These are phyloP conservation scores for Arrhopalites spinosus DNA, from an alignment of 2,888 invertebrate genomes.

Conservation along the genomic window DNA sequence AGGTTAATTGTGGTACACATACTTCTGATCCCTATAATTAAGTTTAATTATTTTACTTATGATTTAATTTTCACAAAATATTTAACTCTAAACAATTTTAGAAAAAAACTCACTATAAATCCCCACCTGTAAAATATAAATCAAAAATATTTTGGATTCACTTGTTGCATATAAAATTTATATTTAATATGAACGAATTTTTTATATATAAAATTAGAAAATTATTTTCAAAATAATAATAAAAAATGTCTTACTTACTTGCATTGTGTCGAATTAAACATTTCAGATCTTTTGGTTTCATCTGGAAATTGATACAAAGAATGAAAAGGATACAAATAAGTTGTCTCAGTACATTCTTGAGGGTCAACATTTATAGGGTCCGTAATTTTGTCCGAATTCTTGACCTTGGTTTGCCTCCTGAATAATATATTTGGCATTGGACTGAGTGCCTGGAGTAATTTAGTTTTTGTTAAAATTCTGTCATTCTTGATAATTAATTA, in stretches of 20 bases:
- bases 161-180: neutral
- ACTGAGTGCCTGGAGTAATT: neutral
- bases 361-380: constrained; percentile 25
- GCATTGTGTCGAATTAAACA: constrained; percentile 23
- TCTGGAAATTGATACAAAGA: neutral
- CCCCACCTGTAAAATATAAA: no score
- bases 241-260: neutral
- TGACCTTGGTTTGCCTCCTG: constrained; percentile 16
- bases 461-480: no score
- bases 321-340: constrained; percentile 1
- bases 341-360: constrained; percentile 23
- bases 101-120: no score
- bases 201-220: neutral
- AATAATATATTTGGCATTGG: constrained; percentile 24
- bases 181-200: neutral
- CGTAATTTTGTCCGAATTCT: constrained; percentile 4
- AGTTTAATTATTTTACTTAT: neutral
- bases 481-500: no score
- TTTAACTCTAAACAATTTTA: no score
- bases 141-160: no score
- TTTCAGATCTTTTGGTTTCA: neutral
- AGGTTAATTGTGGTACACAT: constrained; percentile 47
- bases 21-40: constrained; percentile 48
- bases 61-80: neutral
- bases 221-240: no score